Percentiles rank a stretch among this genome's conserved stretches.
Conservation (phyloP, 2,888 invertebrate genomes). For the Cantharis lateralis region DNA sequence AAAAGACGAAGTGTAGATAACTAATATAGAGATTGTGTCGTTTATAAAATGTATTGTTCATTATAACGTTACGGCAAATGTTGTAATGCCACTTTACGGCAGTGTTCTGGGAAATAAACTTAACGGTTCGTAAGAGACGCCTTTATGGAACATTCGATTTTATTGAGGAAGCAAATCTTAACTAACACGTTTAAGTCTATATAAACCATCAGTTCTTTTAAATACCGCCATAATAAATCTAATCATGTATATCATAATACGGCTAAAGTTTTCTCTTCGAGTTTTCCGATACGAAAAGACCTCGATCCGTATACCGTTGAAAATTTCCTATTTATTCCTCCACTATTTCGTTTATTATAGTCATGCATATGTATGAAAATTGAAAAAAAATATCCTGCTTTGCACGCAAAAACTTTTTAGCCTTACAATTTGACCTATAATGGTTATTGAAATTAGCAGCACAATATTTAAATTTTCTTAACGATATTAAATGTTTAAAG, state of each 20-base stretch:
- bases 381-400: conserved; percentile 1
- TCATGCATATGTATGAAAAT: conserved; percentile 24
- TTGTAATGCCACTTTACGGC: conserved; percentile 24
- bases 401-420: conserved; percentile 11
- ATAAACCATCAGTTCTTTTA: conserved; percentile 21
- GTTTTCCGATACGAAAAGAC: not conserved
- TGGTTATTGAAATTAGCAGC: conserved; percentile 1
- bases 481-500: not conserved
- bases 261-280: not conserved
- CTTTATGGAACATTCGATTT: conserved; percentile 31
- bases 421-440: conserved; percentile 15
- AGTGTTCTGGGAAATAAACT: conserved; percentile 30
- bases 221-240: conserved; percentile 10
- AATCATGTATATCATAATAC: conserved; percentile 10
- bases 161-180: conserved; percentile 30
- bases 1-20: conserved; percentile 6
- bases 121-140: conserved; percentile 31
- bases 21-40: conserved; percentile 15
- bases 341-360: conserved; percentile 4
- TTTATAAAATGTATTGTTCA: conserved; percentile 30
- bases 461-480: not conserved
- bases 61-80: conserved; percentile 25
- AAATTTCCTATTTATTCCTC: not conserved
- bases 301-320: not conserved
- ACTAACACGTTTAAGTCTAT: conserved; percentile 27